phyloP scores from a whole-genome alignment of 53 echinoderm and acorn worm species.

The Stichopus horrens region DNA sequence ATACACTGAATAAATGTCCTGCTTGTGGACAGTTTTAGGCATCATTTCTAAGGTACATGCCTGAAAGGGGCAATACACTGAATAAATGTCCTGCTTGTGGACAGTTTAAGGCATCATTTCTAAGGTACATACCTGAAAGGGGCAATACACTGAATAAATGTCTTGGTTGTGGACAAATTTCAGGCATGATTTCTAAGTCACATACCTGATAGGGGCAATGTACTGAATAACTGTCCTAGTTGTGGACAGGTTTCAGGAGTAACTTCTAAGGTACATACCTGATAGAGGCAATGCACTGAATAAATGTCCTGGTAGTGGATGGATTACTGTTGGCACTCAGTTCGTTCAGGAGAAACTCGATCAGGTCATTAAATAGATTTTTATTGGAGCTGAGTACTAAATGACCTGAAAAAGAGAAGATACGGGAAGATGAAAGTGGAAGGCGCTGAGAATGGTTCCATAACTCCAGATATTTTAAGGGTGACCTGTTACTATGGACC shows the following conservation, averaged over 20 bases:
- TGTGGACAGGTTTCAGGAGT: no score
- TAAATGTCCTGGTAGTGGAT: constrained; percentile 93
- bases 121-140: no score
- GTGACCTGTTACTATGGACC: no score
- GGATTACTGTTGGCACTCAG: constrained; percentile 76
- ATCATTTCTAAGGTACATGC: constrained; percentile 30
- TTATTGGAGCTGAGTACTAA: constrained; percentile 73
- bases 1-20: no score
- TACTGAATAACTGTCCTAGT: no score
- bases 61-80: constrained; percentile 99
- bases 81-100: constrained; percentile 94
- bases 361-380: constrained; percentile 81
- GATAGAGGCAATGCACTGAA: constrained; percentile 99
- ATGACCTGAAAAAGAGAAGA: constrained; percentile 40
- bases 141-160: no score
- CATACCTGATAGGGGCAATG: no score
- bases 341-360: constrained; percentile 89
- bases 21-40: no score
- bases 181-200: no score
- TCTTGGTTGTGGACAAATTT: no score
- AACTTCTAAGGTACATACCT: constrained; percentile 53
- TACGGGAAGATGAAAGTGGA: not conserved
- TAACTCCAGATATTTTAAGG: no score
- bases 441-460: not conserved
- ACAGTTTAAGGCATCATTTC: not conserved